These are phyloP conservation scores for Diplodus puntazzo DNA, from an alignment of 2,797 vertebrate species.

Conservation along the genomic window DNA sequence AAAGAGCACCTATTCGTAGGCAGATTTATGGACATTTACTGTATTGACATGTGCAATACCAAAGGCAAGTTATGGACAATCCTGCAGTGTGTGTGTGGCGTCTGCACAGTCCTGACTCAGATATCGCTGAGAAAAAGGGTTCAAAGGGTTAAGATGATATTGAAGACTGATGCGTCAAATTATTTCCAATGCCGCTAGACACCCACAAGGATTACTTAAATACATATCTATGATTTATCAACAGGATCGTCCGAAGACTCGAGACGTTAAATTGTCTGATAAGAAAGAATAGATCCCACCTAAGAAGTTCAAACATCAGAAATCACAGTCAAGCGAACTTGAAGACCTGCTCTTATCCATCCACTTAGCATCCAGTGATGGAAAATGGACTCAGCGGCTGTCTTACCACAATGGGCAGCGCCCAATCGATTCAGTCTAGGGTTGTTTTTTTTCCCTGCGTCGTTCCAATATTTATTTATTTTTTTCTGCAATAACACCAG, in stretches of 20 bases:
- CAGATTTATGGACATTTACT: background rate
- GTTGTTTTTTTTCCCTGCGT: slow-evolving; percentile 11
- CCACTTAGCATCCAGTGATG: slow-evolving; percentile 19
- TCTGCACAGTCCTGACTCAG: no score
- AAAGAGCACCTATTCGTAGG: background rate
- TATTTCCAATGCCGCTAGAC: background rate
- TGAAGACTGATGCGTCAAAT: background rate
- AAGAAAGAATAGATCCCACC: slow-evolving; percentile 2
- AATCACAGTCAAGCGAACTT: slow-evolving; percentile 51
- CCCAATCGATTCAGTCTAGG: slow-evolving; percentile 46
- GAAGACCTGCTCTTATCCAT: slow-evolving; percentile 24
- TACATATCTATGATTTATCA: background rate
- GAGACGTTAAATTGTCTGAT: slow-evolving; percentile 12
- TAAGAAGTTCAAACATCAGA: slow-evolving; percentile 40
- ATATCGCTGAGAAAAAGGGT: no score
- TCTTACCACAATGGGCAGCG: slow-evolving; percentile 61
- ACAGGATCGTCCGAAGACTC: background rate
- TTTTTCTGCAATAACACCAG: slow-evolving; percentile 69
- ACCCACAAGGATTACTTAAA: slow-evolving; percentile 5
- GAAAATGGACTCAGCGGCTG: slow-evolving; percentile 11
- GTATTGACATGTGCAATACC: background rate
- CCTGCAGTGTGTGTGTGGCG: no score
- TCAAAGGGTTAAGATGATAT: no score
- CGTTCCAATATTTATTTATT: slow-evolving; percentile 58
- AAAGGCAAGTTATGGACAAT: no score